Base-by-base conservation (phyloP, 2,888 invertebrate species). In the Stenodera caucasica region DNA sequence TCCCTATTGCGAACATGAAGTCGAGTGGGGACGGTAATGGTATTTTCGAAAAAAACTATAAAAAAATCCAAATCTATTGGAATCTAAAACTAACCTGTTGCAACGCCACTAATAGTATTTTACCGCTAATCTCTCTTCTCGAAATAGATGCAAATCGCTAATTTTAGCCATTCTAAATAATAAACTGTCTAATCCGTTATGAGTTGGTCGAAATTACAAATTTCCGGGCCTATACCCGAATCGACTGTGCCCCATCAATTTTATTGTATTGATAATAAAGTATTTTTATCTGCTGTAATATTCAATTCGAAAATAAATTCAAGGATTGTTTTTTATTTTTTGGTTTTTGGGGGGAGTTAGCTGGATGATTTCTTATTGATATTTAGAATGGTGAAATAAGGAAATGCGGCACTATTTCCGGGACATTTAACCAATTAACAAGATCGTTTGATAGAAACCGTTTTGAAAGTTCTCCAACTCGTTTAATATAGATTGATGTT, bases 11-110 rank as follows among this genome's bases (percentile, higher is more conserved):
- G n/a, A n/a, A n/a, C n/a, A n/a, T 26, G 11, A 32, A 2, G 11
- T 32, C 32, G 2, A 8, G 7, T 7, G 15, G 7, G 37, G 14
- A 15, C 1, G 1, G 15, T 1, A 37, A 14, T 14, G 37, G 14
- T 37, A 37, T 0, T 5, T 37, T 7, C 8, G 0, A 14, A 15
- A 37, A 37, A 37, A 40, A 18, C 2, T 32, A 32, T 8, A 32
- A 32, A 3, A 32, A 32, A 2, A 32, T 11, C 4, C 11, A 32
- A 32, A 21, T 45, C 21, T 23, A 2, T 23, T 45, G 23, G 14
- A 54, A 55, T 37, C 49, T 53, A 37, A 56, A 57, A 55, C 30
- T 49, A 56, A 60, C 60, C 60, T 60, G 60, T 60, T 56, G 60
- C 60, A 35, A 55, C 49, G 14, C 53, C n/a, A 53, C 56, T 56